A percentile compares a stretch with the other conserved stretches of the same genome.
Conservation (phyloP, 2,888 invertebrate genomes). For the Agrochola macilenta region DNA sequence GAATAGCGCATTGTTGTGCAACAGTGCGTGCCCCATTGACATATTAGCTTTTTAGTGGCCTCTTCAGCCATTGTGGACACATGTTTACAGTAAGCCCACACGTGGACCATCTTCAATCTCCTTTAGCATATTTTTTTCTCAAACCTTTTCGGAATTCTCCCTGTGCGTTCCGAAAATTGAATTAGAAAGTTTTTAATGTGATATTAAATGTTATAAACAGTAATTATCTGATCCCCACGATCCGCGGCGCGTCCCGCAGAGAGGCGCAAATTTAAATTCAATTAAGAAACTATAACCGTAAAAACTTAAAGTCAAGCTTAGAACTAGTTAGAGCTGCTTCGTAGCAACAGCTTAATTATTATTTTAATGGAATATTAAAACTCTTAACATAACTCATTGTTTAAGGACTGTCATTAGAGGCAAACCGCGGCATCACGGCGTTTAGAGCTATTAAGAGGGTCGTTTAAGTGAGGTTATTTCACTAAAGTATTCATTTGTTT, state of each 20-base stretch:
- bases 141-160: conserved; percentile 52
- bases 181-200: conserved; percentile 78
- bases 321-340: conserved; percentile 59
- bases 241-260: conserved; percentile 80
- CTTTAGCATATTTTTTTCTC: conserved; percentile 56
- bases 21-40: conserved; percentile 83
- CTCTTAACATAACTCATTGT: conserved; percentile 76
- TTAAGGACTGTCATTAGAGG: conserved; percentile 73
- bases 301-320: conserved; percentile 64
- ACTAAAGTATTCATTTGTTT: conserved; percentile 67
- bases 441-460: conserved; percentile 71
- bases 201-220: conserved; percentile 68
- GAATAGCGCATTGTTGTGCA: conserved; percentile 84
- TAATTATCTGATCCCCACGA: conserved; percentile 78
- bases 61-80: conserved; percentile 74
- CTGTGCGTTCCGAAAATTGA: conserved; percentile 70
- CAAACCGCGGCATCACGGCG: conserved; percentile 65
- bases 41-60: conserved; percentile 85
- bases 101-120: conserved; percentile 66
- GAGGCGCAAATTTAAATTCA: conserved; percentile 83
- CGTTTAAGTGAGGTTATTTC: conserved; percentile 72
- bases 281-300: conserved; percentile 79
- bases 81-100: conserved; percentile 73
- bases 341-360: conserved; percentile 78
- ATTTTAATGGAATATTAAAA: conserved; percentile 74